A percentile compares a stretch with the other conserved stretches of the same genome.
Conservation (phyloP, 1,140 invertebrate genomes). For the Formica exsecta region DNA sequence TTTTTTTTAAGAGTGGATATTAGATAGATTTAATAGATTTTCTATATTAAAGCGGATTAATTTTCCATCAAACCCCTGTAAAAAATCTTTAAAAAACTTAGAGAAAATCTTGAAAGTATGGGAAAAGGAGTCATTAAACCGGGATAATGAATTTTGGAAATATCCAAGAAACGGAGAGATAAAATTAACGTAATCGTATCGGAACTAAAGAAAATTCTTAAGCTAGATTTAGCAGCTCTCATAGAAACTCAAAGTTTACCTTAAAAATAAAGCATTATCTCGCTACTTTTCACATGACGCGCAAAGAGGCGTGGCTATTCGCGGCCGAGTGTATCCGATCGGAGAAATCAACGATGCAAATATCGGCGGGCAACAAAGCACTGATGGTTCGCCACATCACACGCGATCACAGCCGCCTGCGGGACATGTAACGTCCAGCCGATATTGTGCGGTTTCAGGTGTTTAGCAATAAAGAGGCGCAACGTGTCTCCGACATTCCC, state of each 20-base stretch:
- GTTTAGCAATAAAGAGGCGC: constrained; percentile 82
- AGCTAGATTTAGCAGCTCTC: too few species aligned
- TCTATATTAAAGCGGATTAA: too few species aligned
- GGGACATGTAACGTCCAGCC: constrained; percentile 75
- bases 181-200: too few species aligned
- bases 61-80: too few species aligned
- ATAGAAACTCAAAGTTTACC: too few species aligned
- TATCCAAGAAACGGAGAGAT: not conserved
- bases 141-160: not conserved
- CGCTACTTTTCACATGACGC: constrained; percentile 8
- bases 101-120: not conserved
- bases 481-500: constrained; percentile 75
- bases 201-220: too few species aligned
- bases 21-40: too few species aligned
- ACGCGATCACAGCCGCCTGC: constrained; percentile 77
- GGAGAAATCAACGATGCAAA: constrained; percentile 80
- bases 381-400: constrained; percentile 80
- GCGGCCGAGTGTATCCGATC: constrained; percentile 65
- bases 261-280: too few species aligned
- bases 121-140: not conserved
- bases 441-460: constrained; percentile 82
- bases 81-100: too few species aligned
- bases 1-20: too few species aligned
- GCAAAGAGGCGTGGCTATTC: constrained; percentile 36
- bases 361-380: constrained; percentile 79